Conservation (phyloP, 2,888 invertebrate genomes). For the Herminia tarsipennalis region DNA sequence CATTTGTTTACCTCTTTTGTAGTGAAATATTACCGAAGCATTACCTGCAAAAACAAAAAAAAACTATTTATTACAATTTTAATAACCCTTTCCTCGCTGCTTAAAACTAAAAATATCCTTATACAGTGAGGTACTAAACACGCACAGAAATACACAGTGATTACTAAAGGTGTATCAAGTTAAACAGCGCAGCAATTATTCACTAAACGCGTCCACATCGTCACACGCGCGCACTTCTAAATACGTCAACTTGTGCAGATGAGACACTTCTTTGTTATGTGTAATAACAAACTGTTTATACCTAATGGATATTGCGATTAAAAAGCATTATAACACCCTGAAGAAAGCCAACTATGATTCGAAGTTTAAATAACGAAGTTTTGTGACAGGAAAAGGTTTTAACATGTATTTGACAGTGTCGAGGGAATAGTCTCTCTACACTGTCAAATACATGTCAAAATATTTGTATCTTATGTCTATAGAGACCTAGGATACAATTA, state of each 20-base stretch:
- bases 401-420: too few species aligned
- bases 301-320: background rate
- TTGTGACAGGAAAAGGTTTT: too few species aligned
- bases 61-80: background rate
- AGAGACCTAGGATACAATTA: too few species aligned
- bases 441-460: too few species aligned
- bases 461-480: too few species aligned
- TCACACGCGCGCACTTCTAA: conserved; percentile 33
- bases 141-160: conserved; percentile 19
- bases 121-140: conserved; percentile 5
- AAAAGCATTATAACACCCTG: too few species aligned
- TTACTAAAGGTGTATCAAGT: conserved; percentile 37
- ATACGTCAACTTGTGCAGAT: conserved; percentile 16
- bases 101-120: background rate
- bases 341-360: too few species aligned
- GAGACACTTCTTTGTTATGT: conserved; percentile 13
- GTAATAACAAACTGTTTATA: background rate
- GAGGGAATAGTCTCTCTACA: too few species aligned
- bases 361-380: too few species aligned
- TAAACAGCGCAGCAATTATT: conserved; percentile 44
- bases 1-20: background rate
- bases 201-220: conserved; percentile 41
- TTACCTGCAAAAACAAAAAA: background rate
- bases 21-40: background rate
- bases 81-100: background rate